Evolutionary conservation across 2,113 vertebrate species (phyloP).

Genomic region (Microtus ochrogaster): DNA sequence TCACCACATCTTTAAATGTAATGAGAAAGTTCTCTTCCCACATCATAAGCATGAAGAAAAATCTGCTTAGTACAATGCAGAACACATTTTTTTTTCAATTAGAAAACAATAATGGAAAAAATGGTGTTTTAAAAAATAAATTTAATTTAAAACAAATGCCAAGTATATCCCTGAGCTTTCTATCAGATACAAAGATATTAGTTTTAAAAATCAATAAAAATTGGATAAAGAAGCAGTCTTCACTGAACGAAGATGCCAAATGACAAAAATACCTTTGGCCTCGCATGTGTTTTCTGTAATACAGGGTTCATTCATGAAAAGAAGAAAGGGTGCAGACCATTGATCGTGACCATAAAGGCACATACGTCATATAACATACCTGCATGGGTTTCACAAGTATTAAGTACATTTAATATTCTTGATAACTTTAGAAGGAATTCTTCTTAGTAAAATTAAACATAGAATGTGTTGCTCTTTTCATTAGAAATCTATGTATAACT

Average conservation of each 20-base stretch:
- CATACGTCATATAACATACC: background rate
- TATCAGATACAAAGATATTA: background rate
- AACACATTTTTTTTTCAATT: background rate
- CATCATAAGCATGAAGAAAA: background rate
- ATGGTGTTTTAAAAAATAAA: background rate
- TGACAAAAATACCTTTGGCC: background rate
- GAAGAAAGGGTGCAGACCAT: background rate
- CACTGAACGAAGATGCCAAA: background rate
- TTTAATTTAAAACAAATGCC: constrained; percentile 15
- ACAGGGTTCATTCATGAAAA: background rate
- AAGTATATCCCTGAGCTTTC: background rate
- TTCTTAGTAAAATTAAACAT: constrained; percentile 29
- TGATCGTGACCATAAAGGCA: background rate
- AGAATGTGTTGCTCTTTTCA: constrained; percentile 39
- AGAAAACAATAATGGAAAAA: background rate
- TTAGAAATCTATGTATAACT: constrained; percentile 22
- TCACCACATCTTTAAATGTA: background rate
- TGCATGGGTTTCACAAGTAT: constrained; percentile 1
- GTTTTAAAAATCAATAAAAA: background rate
- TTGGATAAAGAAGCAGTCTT: background rate
- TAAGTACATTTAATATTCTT: constrained; percentile 33
- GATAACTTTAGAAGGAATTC: background rate
- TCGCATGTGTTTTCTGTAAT: background rate
- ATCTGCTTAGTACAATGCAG: background rate
- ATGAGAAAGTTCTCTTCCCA: background rate